These are phyloP conservation scores for Pseudomugil tenellus DNA, from an alignment of 2,797 vertebrate genomes.

Conservation along the genomic window DNA sequence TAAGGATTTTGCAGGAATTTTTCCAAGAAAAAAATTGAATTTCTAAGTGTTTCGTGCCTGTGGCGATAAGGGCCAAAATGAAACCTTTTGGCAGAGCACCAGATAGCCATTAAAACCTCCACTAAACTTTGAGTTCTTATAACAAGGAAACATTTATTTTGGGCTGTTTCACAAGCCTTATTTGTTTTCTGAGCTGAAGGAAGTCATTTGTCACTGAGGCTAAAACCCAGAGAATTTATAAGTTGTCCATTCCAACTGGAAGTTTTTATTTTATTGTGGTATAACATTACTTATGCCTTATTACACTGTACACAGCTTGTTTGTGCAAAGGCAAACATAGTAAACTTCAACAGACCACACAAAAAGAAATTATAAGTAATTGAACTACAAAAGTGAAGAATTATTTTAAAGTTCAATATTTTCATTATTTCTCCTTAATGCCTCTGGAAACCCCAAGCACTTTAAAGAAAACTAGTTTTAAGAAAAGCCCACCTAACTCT, in stretches of 20 bases:
- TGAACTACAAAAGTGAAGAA: constrained; percentile 11
- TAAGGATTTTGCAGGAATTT: constrained; percentile 11
- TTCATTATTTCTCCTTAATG: constrained; percentile 17
- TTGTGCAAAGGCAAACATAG: neutral
- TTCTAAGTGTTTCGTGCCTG: constrained; percentile 30
- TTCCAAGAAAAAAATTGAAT: constrained; percentile 5
- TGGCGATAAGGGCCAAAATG: constrained; percentile 37
- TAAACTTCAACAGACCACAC: constrained; percentile 17
- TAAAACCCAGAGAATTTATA: constrained; percentile 29
- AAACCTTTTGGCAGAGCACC: constrained; percentile 30
- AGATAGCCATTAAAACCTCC: constrained; percentile 32
- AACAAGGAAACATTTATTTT: constrained; percentile 39
- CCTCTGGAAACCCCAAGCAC: constrained; percentile 23
- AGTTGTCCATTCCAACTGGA: constrained; percentile 18
- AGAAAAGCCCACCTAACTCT: constrained; percentile 5
- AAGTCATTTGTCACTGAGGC: constrained; percentile 22
- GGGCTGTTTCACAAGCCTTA: constrained; percentile 11
- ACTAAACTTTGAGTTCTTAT: constrained; percentile 29
- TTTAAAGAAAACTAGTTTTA: constrained; percentile 24
- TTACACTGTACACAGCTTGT: constrained; percentile 7
- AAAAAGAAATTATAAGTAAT: constrained; percentile 16
- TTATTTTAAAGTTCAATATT: constrained; percentile 21
- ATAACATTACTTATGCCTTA: constrained; percentile 26
- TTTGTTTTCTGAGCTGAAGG: constrained; percentile 28
- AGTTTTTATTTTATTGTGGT: constrained; percentile 24